Evolutionary conservation across 2,888 invertebrate genomes (phyloP).

Genomic region (Salticus scenicus): DNA sequence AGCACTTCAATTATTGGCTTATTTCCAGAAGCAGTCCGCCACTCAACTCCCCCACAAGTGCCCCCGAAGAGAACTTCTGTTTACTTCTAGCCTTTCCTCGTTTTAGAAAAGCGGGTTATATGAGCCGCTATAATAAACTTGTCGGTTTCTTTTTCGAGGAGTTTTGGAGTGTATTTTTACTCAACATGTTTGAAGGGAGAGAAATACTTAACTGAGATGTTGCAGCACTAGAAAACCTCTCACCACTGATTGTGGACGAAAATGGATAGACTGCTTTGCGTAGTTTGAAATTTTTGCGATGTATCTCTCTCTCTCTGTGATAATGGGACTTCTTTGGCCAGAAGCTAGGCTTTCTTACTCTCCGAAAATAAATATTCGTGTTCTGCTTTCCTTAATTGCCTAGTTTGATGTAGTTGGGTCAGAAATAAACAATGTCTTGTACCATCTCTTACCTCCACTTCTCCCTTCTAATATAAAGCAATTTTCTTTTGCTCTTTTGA

Average conservation of each 20-base stretch:
- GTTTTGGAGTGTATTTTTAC: conserved; percentile 16
- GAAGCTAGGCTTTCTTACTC: too few relatives aligned
- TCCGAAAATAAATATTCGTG: too few relatives aligned
- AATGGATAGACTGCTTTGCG: not conserved
- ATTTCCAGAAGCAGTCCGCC: conserved; percentile 52
- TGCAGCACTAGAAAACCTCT: conserved; percentile 9
- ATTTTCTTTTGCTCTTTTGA: too few relatives aligned
- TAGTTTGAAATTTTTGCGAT: too few relatives aligned
- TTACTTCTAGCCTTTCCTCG: conserved; percentile 24
- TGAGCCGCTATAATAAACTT: conserved; percentile 62
- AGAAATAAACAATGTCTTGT: too few relatives aligned
- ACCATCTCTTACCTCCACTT: too few relatives aligned
- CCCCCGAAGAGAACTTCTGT: conserved; percentile 29
- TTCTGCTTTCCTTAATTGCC: too few relatives aligned
- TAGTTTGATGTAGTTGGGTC: too few relatives aligned
- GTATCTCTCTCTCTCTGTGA: too few relatives aligned
- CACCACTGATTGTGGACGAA: conserved; percentile 10
- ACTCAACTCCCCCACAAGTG: conserved; percentile 31
- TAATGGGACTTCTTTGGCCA: too few relatives aligned
- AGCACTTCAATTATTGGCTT: conserved; percentile 67
- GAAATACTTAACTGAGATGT: conserved; percentile 15
- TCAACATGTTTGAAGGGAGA: conserved; percentile 12
- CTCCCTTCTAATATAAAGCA: too few relatives aligned
- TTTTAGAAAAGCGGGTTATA: conserved; percentile 48
- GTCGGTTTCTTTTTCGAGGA: conserved; percentile 2